These are phyloP conservation scores for Stichodactyla mertensii DNA, from an alignment of 64 coral and sea anemone genomes.

Conservation along the genomic window DNA sequence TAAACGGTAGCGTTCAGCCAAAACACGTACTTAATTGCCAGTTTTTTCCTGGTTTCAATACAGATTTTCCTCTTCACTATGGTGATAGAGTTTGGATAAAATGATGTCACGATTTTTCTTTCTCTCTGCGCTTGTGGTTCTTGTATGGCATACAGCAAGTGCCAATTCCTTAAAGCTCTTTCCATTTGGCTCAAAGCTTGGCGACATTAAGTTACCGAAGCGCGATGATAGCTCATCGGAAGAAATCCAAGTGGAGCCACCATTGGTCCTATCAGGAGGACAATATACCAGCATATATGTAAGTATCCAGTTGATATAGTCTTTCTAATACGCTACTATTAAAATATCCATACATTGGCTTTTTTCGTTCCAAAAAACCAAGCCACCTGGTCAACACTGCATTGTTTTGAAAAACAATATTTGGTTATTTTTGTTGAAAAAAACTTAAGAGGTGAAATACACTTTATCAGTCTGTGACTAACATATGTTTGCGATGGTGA, in stretches of 20 bases:
- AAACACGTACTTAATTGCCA: neutral
- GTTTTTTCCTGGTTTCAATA: neutral
- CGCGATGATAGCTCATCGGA: neutral
- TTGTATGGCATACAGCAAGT: neutral
- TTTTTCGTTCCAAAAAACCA: neutral
- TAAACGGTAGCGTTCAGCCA: neutral
- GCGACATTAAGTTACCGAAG: neutral
- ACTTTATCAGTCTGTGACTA: no score
- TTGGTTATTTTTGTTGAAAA: neutral
- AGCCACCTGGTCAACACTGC: neutral
- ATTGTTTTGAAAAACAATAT: neutral
- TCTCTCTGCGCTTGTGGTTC: neutral
- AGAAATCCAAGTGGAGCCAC: neutral
- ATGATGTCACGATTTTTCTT: neutral
- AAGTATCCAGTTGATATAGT: neutral
- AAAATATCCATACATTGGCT: neutral
- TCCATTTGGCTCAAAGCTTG: neutral
- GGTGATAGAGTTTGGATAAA: neutral
- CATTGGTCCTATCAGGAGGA: neutral
- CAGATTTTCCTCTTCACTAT: neutral
- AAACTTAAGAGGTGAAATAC: neutral
- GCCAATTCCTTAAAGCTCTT: neutral
- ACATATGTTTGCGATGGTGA: no score
- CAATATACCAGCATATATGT: neutral
- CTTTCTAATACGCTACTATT: neutral